Base-by-base conservation (phyloP, 35 echinoderm and acorn worm genomes). In the Eucidaris tribuloides region DNA sequence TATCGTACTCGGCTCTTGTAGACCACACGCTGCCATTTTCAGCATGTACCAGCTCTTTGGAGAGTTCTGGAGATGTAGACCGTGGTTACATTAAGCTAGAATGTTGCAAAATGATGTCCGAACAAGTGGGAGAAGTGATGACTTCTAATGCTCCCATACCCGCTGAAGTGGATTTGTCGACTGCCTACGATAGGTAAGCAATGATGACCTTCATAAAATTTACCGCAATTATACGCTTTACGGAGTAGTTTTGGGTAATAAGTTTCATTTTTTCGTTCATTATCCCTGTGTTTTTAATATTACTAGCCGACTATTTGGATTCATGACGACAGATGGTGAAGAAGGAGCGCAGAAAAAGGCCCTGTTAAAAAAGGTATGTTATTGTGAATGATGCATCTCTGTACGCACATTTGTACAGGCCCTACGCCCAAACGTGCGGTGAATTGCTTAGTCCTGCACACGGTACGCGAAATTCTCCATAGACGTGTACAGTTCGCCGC, bases 251-350 rank as follows among this genome's bases (percentile, higher is more conserved):
- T 76, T 82, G 46, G 27, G 20, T 55, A 46, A 15, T 50, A 77
- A 84, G 42, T 76, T 59, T 54, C n/a, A 62, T 52, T 14, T 65
- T 65, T 81, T 77, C 20, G 38, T 65, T 89, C 28, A 62, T 33
- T 14, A 77, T 87, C 58, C 55, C 27, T 54, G 35, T 46, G 54
- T 79, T 86, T 71, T 84, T 82, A 23, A 28, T 91, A 68, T 43
- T 83, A 65, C 66, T 57, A 96, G 93, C 80, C 93, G 88, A 59
- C 88, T 96, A n/a, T 96, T 96, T 79, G 93, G 93, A 79, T 96
- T 96, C 80, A 74, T 96, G 46, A 61, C 78, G 41, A 68, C 86
- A 38, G 93, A 96, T 84, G 88, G 83, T 28, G 83, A 90, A 42
- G 88, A 96, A 45, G 89, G 84, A 61, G 58, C 71, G n/a, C 83